These are phyloP conservation scores for Oncorhynchus kisutch DNA, from an alignment of 2,113 vertebrate species.

Conservation along the genomic window DNA sequence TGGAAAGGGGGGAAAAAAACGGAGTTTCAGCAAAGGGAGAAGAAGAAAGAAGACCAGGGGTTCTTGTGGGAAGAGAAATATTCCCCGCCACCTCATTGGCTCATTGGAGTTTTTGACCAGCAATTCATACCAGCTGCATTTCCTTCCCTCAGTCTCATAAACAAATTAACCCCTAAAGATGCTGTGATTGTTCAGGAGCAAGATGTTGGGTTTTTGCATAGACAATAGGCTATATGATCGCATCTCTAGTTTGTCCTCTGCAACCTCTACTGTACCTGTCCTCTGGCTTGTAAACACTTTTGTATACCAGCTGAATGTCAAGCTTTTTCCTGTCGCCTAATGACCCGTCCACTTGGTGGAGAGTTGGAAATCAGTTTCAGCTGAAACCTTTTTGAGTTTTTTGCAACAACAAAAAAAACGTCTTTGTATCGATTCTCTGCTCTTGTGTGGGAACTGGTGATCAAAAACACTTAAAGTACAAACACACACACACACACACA, in stretches of 20 bases:
- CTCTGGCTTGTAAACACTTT: too few species aligned
- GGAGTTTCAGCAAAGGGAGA: background rate
- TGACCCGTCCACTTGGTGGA: background rate
- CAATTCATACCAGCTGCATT: slow-evolving; percentile 63
- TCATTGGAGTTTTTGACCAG: slow-evolving; percentile 61
- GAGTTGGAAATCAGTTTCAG: background rate
- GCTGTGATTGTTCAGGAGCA: slow-evolving; percentile 30
- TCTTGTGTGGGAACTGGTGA: background rate
- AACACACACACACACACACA: background rate
- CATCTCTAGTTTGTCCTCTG: too few species aligned
- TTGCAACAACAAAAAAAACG: background rate
- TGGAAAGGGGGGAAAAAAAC: background rate
- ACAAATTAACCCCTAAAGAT: slow-evolving; percentile 36
- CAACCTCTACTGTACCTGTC: too few species aligned
- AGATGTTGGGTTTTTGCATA: slow-evolving; percentile 34
- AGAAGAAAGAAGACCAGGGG: background rate
- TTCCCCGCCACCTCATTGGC: background rate
- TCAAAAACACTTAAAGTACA: background rate
- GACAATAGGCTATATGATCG: too few species aligned
- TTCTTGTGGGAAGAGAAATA: background rate
- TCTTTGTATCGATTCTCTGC: background rate
- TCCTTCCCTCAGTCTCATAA: slow-evolving; percentile 49
- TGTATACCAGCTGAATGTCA: too few species aligned
- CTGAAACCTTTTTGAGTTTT: background rate
- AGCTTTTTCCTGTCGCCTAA: too few species aligned